Base-by-base conservation (phyloP, 2,797 vertebrate species). In the Denticeps clupeoides region DNA sequence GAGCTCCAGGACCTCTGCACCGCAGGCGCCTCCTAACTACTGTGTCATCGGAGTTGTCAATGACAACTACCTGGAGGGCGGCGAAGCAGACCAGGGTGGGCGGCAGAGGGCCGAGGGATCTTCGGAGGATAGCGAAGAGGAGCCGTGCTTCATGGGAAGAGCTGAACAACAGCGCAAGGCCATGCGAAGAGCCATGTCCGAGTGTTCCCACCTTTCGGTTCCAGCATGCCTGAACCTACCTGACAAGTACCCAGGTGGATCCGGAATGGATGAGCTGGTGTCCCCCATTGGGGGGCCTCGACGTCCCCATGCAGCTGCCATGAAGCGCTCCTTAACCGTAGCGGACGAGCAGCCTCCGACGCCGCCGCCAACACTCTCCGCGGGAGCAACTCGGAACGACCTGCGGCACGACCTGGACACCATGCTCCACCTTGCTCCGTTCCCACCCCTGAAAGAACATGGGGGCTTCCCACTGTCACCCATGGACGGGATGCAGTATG, bases 121-220 rank as follows among this genome's bases (percentile, higher is more conserved):
- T 1, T 80, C 71, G 11, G 86, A 85, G 26, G 86, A 89, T 2
- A 75, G 73, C 1, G 76, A 79, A 23, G 73, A 65, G 2, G 72
- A 81, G 49, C 80, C 79, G 0, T 82, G 75, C 49, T 72, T 78
- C 33, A 78, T 81, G 70, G 82, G 76, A 2, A 70, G 85, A 47
- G 81, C 77, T 19, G 78, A 88, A 41, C 85, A 83, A 47, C 91
- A 90, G 69, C 85, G 90, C 63, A 91, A 91, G 68, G 88, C 82
- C 1, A 86, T 97, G 84, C 75, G 88, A 7, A 82, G 91, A n/a
- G 90, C 94, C 1, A 87, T 96, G 86, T 98, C 94, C 0, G 94
- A 96, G 55, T 92, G 90, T 62, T 90, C 90, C 21, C 92, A 90
- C 68, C 79, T 96, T 55, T 88, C 87, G 0, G 93, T 96, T 9